Conservation (phyloP, 2,113 vertebrate genomes). For the Xyrauchen texanus region DNA sequence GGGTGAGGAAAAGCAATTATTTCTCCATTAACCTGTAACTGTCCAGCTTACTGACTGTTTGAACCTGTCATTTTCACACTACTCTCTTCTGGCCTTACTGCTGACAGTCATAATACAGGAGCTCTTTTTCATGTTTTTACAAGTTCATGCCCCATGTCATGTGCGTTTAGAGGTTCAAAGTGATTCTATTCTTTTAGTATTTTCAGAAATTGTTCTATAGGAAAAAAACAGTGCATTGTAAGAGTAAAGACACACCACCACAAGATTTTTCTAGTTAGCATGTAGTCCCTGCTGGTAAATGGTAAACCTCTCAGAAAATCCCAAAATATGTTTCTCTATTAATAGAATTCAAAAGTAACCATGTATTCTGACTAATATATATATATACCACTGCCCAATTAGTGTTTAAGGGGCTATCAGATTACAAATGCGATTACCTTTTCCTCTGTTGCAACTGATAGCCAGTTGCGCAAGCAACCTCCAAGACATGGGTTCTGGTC, state of each 20-base stretch:
- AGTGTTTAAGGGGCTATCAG: too few relatives aligned
- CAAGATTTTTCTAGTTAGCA: too few relatives aligned
- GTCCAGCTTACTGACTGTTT: constrained; percentile 47
- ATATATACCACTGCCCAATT: too few relatives aligned
- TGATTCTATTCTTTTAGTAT: not conserved
- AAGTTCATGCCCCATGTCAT: not conserved
- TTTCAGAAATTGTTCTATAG: not conserved
- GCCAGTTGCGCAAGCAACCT: too few relatives aligned
- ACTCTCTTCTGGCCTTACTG: not conserved
- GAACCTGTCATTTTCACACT: constrained; percentile 50
- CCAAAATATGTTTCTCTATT: too few relatives aligned
- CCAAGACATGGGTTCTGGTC: too few relatives aligned
- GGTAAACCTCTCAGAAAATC: too few relatives aligned
- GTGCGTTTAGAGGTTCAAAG: constrained; percentile 1
- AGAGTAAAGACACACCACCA: not conserved
- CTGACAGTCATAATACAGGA: constrained; percentile 19
- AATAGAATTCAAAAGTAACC: too few relatives aligned
- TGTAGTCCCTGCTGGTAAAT: too few relatives aligned
- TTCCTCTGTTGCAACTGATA: too few relatives aligned
- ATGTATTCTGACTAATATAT: too few relatives aligned
- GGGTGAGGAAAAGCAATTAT: constrained; percentile 37
- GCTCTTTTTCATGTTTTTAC: constrained; percentile 38
- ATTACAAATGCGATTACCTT: too few relatives aligned
- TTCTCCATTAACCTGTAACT: not conserved
- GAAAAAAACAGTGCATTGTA: not conserved